Conservation (phyloP, 2,113 vertebrate species). For the Eidolon helvum region DNA sequence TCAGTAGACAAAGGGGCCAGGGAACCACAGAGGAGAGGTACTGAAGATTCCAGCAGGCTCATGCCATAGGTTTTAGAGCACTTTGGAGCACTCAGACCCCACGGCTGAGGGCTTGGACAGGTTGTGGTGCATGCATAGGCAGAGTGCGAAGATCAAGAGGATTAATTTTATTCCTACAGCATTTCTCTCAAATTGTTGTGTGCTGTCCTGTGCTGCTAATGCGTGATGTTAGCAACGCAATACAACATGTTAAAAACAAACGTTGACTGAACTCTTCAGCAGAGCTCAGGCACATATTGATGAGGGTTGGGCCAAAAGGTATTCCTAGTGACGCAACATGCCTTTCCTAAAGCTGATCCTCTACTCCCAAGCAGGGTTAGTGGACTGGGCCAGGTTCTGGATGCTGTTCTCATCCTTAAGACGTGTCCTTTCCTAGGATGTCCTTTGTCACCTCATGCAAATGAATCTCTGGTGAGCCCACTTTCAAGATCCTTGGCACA, state of each 20-base stretch:
- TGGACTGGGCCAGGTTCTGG: not conserved
- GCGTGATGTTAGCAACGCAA: not conserved
- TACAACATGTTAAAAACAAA: not conserved
- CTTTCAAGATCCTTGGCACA: not conserved
- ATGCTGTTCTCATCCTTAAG: no score
- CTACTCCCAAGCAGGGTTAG: no score
- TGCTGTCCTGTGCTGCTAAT: not conserved
- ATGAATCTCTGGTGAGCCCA: not conserved
- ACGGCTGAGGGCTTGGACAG: not conserved
- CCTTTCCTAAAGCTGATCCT: not conserved
- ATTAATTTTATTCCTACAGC: not conserved
- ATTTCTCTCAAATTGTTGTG: not conserved
- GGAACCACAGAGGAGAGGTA: not conserved
- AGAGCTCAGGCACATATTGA: not conserved
- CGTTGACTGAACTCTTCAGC: not conserved
- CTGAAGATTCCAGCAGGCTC: not conserved
- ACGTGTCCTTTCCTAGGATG: not conserved
- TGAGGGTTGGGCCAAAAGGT: not conserved
- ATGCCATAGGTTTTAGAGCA: not conserved
- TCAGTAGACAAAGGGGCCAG: not conserved
- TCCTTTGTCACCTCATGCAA: not conserved
- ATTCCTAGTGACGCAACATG: not conserved
- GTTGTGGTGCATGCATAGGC: rapidly evolving
- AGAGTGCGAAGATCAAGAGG: not conserved
- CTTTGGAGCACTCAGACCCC: not conserved